Base-by-base conservation (phyloP, 2,113 vertebrate genomes). In the Carassius carassius region DNA sequence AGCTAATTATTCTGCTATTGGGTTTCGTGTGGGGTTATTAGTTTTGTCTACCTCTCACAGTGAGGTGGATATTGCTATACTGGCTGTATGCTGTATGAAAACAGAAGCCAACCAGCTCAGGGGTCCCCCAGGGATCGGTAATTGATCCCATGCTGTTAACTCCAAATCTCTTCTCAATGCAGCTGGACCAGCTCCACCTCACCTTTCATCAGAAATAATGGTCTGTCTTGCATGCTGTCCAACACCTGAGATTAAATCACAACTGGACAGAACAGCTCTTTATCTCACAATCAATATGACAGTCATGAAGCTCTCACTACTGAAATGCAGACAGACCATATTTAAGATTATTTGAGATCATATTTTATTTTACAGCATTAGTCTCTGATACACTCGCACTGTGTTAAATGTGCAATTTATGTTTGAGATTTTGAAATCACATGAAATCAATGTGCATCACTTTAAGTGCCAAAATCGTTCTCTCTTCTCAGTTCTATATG, bases 141-240 rank as follows among this genome's bases (percentile, higher is more conserved):
- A 65, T 47, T 81, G 29, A 62, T 85, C 67, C 84, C 17, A 63
- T 49, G 37, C 69, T 78, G 76, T 58, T 85, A 78, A 70, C 83
- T 78, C 44, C 41, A 60, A 81, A 84, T 81, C 82, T 76, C 77
- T 58, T 19, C 44, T 79, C 49, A 69, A 63, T 83, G 81, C 19
- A 79, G 37, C 54, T 44, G 13, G 47, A 81, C 76, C 37, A 37
- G 62, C 14, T 37, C 47, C 21, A 29, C 17, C 37, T 62, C 62
- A 54, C 49, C 51, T 78, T 77, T 84, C 62, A 81, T 84, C 86
- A 84, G 17, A 77, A 70, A 82, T 70, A 84, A 85, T 81, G 78
- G 72, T 44, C 82, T 49, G 56, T 54, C 44, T 86, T 60, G 54
- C 85, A 63, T 83, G 75, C 41, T 62, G 81, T 75, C 76, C 77